Conservation (phyloP, 2,888 invertebrate genomes). For the Iselma pallidipennis region DNA sequence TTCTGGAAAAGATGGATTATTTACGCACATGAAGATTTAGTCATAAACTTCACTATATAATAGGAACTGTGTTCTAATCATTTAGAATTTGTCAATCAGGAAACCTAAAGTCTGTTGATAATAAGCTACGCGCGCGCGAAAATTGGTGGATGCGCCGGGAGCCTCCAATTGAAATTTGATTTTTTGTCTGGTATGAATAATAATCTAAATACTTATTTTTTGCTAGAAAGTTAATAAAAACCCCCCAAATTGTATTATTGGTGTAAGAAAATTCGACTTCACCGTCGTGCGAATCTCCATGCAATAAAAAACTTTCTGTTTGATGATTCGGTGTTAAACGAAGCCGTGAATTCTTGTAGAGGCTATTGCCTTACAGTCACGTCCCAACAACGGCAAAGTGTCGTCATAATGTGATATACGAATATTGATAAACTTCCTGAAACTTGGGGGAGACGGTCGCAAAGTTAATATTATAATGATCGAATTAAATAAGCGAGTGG, state of each 20-base stretch:
- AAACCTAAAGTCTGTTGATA: too few species aligned
- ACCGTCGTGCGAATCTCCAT: slow-evolving; percentile 5
- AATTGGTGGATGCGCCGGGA: neutral
- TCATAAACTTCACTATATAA: too few species aligned
- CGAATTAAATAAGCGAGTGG: slow-evolving; percentile 24
- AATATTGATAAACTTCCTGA: slow-evolving; percentile 30
- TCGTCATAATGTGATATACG: slow-evolving; percentile 25
- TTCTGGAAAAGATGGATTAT: slow-evolving; percentile 58
- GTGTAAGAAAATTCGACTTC: too few species aligned
- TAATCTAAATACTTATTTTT: too few species aligned
- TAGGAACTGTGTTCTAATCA: neutral
- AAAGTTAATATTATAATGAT: slow-evolving; percentile 31
- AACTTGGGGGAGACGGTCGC: slow-evolving; percentile 20
- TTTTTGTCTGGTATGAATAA: too few species aligned
- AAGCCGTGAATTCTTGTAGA: slow-evolving; percentile 6
- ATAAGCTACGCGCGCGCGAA: too few species aligned
- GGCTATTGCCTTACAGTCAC: slow-evolving; percentile 17
- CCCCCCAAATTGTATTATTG: too few species aligned
- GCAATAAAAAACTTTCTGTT: slow-evolving; percentile 11
- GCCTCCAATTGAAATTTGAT: too few species aligned
- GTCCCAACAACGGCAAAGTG: slow-evolving; percentile 11
- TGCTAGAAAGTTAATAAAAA: too few species aligned
- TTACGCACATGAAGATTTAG: too few species aligned
- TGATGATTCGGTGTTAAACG: slow-evolving; percentile 18
- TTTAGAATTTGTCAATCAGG: neutral